Conservation (phyloP, 2,888 invertebrate species). For the Ochlodes sylvanus region DNA sequence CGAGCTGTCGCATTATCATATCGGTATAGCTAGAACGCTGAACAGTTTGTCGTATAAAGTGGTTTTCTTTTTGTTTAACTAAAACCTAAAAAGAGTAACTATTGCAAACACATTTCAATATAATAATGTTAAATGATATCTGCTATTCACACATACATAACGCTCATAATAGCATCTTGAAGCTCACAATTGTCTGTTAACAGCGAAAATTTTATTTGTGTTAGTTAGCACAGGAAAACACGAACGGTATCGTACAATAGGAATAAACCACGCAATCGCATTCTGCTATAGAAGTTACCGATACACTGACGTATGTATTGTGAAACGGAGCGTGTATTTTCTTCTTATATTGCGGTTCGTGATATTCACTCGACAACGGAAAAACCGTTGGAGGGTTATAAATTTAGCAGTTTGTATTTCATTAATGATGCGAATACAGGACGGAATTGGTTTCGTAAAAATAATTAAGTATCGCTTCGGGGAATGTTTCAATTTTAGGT, state of each 20-base stretch:
- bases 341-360: slow-evolving; percentile 2
- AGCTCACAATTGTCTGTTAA: neutral
- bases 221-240: neutral
- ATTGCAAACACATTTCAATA: too few species aligned
- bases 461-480: too few species aligned
- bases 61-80: too few species aligned
- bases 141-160: neutral
- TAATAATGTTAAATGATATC: too few species aligned
- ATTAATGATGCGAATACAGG: too few species aligned
- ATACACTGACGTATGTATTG: slow-evolving; percentile 4
- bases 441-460: too few species aligned
- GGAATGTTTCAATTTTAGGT: too few species aligned
- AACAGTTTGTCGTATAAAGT: too few species aligned
- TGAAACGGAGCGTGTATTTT: slow-evolving; percentile 3
- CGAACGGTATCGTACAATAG: neutral
- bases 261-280: slow-evolving; percentile 11
- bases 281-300: neutral
- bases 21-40: slow-evolving; percentile 29
- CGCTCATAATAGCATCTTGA: neutral
- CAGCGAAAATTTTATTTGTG: slow-evolving; percentile 5
- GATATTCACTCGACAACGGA: slow-evolving; percentile 6
- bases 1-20: slow-evolving; percentile 27
- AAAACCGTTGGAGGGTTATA: neutral
- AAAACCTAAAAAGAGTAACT: too few species aligned
- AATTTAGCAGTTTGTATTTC: neutral